Conservation (phyloP, 1,140 invertebrate genomes). For the Solen grandis region DNA sequence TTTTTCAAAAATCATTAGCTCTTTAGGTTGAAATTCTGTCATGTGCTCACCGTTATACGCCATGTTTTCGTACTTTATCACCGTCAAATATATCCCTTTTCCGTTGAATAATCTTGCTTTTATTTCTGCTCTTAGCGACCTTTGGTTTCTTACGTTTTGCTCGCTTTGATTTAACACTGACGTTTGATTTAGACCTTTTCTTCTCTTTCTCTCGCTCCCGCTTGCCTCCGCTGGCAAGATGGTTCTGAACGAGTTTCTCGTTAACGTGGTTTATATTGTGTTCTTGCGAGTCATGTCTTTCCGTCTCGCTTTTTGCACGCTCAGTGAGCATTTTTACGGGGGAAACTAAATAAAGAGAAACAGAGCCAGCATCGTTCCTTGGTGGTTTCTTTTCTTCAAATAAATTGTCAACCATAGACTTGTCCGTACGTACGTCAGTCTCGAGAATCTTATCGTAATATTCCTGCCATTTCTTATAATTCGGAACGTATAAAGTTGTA, state of each 20-base stretch:
- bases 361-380: neutral
- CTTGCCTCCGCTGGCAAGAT: neutral
- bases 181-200: neutral
- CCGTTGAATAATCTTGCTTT: too few species aligned
- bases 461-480: constrained; percentile 22
- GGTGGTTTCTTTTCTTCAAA: constrained; percentile 13
- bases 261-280: too few species aligned
- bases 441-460: constrained; percentile 11
- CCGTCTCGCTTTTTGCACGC: constrained; percentile 30
- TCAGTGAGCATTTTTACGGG: constrained; percentile 37
- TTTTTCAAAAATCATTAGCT: constrained; percentile 45
- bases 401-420: neutral
- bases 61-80: constrained; percentile 30
- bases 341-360: constrained; percentile 31
- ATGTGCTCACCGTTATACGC: constrained; percentile 27
- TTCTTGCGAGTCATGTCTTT: too few species aligned
- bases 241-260: neutral
- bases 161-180: neutral
- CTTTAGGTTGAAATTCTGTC: constrained; percentile 42
- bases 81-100: neutral
- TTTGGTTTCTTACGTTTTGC: constrained; percentile 14
- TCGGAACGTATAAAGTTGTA: neutral
- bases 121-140: neutral
- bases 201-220: neutral
- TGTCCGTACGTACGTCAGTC: neutral